Evolutionary conservation across 2,888 invertebrate genomes (phyloP).

Genomic region (Himalopsyche kuldschensis): DNA sequence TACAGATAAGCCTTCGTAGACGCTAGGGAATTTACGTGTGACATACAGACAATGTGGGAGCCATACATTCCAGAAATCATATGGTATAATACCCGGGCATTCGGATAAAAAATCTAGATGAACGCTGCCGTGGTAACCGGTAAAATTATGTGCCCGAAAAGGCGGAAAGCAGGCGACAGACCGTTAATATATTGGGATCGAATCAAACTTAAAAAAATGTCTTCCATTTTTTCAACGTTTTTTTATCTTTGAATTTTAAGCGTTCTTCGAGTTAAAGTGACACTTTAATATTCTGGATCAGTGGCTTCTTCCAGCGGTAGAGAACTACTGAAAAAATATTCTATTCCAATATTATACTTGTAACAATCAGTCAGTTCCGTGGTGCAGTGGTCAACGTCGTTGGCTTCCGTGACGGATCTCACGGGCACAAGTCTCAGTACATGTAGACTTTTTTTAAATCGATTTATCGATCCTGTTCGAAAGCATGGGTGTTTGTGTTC

Average conservation of each 20-base stretch:
- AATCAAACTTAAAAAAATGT: slow-evolving; percentile 15
- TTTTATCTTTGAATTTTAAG: background rate
- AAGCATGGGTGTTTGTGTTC: too few species aligned
- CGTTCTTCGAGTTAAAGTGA: slow-evolving; percentile 21
- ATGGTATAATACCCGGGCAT: background rate
- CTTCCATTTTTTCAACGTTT: background rate
- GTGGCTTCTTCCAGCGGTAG: background rate
- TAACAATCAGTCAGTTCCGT: too few species aligned
- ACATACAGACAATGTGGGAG: slow-evolving; percentile 13
- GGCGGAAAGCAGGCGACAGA: slow-evolving; percentile 16
- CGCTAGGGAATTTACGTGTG: slow-evolving; percentile 9
- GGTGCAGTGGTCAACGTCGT: too few species aligned
- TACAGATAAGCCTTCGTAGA: slow-evolving; percentile 20
- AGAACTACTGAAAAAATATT: background rate
- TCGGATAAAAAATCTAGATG: background rate
- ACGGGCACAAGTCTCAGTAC: too few species aligned
- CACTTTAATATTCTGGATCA: slow-evolving; percentile 8
- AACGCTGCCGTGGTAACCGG: background rate
- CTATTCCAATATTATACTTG: too few species aligned
- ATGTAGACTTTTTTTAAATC: too few species aligned
- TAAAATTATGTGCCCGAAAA: background rate
- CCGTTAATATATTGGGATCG: slow-evolving; percentile 18
- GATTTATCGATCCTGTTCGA: too few species aligned
- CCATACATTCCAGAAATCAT: background rate
- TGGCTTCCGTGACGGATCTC: too few species aligned